Evolutionary conservation across 2,113 vertebrate species (phyloP).

Genomic region (Anhinga anhinga): DNA sequence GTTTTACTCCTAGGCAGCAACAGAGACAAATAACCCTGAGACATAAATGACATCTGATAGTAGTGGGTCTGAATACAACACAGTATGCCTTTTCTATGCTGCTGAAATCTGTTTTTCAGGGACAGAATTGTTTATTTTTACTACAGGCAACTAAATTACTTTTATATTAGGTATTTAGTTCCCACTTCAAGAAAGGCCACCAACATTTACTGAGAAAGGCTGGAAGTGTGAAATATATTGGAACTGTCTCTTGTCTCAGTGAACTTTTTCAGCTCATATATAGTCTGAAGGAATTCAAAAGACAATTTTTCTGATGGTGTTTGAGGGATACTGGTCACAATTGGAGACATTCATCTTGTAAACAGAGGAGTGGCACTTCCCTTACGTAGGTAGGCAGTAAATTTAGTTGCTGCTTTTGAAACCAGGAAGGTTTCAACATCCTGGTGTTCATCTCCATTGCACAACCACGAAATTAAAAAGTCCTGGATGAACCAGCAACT

Average conservation of each 20-base stretch:
- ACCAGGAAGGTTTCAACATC: background rate
- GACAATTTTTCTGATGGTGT: background rate
- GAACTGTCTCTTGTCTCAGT: background rate
- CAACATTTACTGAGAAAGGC: background rate
- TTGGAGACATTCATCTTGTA: background rate
- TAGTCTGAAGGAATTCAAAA: background rate
- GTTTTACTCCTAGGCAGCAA: background rate
- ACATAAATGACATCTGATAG: background rate
- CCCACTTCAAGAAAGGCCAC: background rate
- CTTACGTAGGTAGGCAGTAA: background rate
- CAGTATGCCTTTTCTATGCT: background rate
- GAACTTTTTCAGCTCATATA: background rate
- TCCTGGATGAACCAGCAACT: background rate
- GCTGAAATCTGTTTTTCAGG: background rate
- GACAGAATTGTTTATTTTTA: background rate
- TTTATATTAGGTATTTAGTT: background rate
- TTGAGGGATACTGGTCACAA: background rate
- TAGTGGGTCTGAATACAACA: background rate
- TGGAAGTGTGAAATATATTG: background rate
- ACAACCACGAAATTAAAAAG: background rate
- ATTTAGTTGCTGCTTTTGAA: background rate
- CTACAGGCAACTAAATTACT: background rate
- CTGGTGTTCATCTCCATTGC: background rate
- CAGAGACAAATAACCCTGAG: background rate
- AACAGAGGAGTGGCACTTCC: background rate